Percentiles rank a stretch among this genome's conserved stretches.
phyloP scores from a whole-genome alignment of 2,797 vertebrate genomes.

The Myotis vivesi region DNA sequence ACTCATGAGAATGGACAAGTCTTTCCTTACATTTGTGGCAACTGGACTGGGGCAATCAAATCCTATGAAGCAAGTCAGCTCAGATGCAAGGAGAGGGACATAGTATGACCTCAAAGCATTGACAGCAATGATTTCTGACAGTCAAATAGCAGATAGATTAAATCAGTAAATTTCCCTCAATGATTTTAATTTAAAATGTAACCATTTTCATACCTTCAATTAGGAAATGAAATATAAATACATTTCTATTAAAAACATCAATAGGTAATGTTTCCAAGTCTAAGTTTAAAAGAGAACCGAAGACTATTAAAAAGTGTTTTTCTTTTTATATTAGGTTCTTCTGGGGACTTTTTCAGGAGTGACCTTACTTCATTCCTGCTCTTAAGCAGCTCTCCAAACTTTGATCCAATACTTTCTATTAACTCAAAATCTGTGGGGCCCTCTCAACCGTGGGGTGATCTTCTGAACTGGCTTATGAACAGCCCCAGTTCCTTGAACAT shows the following conservation, averaged over 20 bases:
- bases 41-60: neutral
- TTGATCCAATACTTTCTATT: slow-evolving; percentile 61
- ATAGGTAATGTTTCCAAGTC: neutral
- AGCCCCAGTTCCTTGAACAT: slow-evolving; percentile 69
- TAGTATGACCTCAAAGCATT: neutral
- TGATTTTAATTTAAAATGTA: neutral
- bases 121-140: neutral
- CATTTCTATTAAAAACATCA: neutral
- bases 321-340: slow-evolving; percentile 18
- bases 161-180: neutral
- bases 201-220: neutral
- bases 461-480: slow-evolving; percentile 69
- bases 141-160: neutral
- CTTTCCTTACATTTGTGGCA: neutral
- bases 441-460: slow-evolving; percentile 54
- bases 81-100: neutral
- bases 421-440: slow-evolving; percentile 69
- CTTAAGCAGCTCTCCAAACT: slow-evolving; percentile 55
- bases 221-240: neutral
- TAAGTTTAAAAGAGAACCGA: neutral
- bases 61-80: neutral
- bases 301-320: neutral
- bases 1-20: neutral
- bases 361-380: neutral
- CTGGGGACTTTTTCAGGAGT: slow-evolving; percentile 1